Evolutionary conservation across 2,888 invertebrate genomes (phyloP).

Genomic region (Cerastis leucographa): DNA sequence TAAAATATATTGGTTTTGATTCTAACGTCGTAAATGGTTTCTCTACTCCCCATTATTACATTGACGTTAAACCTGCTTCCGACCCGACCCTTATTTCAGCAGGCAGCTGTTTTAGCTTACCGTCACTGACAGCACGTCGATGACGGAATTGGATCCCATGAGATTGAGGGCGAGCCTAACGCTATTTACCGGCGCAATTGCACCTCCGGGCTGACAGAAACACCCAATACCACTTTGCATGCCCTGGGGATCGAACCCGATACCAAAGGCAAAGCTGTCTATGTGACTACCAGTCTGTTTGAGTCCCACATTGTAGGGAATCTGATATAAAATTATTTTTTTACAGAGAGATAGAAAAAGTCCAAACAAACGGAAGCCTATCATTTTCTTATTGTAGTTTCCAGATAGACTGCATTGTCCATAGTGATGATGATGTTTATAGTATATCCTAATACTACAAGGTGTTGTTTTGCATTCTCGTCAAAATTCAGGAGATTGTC

Average conservation of each 20-base stretch:
- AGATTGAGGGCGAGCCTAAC: constrained; percentile 43
- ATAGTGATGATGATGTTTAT: too few relatives aligned
- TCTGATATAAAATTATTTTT: background rate
- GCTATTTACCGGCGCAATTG: constrained; percentile 42
- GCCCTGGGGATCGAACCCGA: constrained; percentile 35
- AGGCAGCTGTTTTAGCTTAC: constrained; percentile 19
- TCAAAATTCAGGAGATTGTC: too few relatives aligned
- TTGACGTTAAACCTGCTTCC: constrained; percentile 4
- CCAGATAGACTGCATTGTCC: too few relatives aligned
- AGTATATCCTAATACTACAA: too few relatives aligned
- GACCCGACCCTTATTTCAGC: background rate
- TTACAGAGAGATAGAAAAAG: background rate
- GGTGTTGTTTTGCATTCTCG: too few relatives aligned
- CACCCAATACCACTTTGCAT: constrained; percentile 46
- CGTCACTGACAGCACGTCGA: constrained; percentile 33
- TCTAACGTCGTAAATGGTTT: background rate
- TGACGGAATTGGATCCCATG: constrained; percentile 41
- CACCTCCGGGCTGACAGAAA: constrained; percentile 54
- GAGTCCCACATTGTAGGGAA: background rate
- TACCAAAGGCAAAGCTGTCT: constrained; percentile 2
- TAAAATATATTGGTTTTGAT: too few relatives aligned
- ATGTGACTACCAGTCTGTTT: background rate
- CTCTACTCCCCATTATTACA: too few relatives aligned
- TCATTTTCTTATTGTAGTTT: background rate
- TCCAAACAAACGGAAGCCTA: background rate